phyloP scores from a whole-genome alignment of 2,113 vertebrate genomes.

The Meriones unguiculatus region DNA sequence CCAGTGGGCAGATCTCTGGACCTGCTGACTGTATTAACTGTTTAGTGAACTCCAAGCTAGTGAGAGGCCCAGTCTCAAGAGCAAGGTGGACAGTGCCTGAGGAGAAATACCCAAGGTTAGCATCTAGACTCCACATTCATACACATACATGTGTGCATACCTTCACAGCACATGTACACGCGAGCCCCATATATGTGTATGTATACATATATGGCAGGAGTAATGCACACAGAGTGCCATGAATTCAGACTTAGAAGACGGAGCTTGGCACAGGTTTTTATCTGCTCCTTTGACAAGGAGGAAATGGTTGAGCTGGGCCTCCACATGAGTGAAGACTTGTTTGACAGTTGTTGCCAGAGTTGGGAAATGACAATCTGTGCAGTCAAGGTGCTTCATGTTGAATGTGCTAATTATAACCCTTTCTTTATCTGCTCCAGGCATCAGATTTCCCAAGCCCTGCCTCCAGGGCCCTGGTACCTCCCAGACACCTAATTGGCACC shows the following conservation, averaged over 20 bases:
- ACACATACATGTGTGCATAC: too few species aligned
- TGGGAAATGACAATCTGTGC: background rate
- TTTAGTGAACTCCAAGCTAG: background rate
- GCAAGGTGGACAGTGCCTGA: background rate
- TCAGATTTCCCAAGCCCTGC: slow-evolving; percentile 52
- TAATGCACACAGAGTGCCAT: background rate
- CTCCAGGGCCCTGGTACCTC: slow-evolving; percentile 15
- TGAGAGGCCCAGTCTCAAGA: too few species aligned
- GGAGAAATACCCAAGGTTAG: background rate
- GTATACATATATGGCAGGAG: background rate
- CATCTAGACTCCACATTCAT: background rate
- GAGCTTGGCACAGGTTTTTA: background rate
- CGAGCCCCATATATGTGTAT: too few species aligned
- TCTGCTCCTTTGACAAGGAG: background rate
- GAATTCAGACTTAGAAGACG: background rate
- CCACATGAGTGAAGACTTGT: slow-evolving; percentile 28
- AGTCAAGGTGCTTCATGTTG: background rate
- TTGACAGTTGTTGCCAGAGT: slow-evolving; percentile 32
- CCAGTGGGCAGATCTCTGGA: background rate
- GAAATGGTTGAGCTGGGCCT: background rate
- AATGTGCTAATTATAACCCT: slow-evolving; percentile 58
- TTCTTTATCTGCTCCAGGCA: slow-evolving; percentile 55
- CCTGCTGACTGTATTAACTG: background rate
- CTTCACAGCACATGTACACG: too few species aligned
- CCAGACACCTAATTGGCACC: background rate